phyloP scores from a whole-genome alignment of 1,140 invertebrate species.

The Cephus cinctus region DNA sequence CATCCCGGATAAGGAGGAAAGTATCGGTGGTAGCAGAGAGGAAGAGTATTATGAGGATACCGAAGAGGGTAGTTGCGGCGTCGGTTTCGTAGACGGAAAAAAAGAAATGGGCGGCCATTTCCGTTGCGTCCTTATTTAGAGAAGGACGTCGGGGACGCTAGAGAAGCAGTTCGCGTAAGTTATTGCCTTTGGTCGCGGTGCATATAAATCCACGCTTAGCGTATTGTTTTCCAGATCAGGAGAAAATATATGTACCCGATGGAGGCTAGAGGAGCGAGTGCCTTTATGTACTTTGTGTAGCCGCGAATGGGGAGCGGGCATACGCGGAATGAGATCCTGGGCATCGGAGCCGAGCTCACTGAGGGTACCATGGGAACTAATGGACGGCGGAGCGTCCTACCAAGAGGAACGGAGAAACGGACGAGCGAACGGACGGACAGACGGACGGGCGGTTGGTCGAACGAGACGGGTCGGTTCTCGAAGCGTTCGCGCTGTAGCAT shows the following conservation, averaged over 20 bases:
- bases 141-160: constrained; percentile 14
- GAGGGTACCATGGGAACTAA: no score
- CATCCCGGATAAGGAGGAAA: background rate
- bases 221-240: constrained; percentile 56
- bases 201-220: constrained; percentile 50
- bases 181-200: constrained; percentile 40
- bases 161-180: constrained; percentile 33
- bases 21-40: background rate
- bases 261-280: constrained; percentile 4
- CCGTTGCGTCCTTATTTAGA: constrained; percentile 47
- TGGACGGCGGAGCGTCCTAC: no score
- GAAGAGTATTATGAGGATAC: no score
- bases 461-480: background rate
- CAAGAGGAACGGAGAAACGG: background rate
- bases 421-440: background rate
- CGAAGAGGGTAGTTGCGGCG: background rate
- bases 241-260: constrained; percentile 49
- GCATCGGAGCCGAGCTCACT: background rate
- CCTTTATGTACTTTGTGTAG: constrained; percentile 1
- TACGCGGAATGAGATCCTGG: background rate
- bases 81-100: constrained; percentile 15
- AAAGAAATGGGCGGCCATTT: constrained; percentile 40
- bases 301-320: background rate
- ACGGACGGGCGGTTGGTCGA: background rate
- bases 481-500: constrained; percentile 7